Base-by-base conservation (phyloP, 1,140 invertebrate species). In the Neelides sp. region DNA sequence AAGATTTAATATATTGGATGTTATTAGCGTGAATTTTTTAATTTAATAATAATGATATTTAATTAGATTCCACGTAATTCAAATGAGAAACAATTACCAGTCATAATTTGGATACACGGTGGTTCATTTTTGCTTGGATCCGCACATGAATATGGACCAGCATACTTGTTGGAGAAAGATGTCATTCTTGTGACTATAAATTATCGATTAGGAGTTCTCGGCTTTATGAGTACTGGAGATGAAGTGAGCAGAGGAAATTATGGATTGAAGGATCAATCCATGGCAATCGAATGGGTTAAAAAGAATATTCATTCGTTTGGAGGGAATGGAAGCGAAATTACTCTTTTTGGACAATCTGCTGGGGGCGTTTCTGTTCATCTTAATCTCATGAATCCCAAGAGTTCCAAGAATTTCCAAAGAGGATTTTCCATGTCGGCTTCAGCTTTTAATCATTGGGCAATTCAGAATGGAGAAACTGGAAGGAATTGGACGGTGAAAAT, bases 211-310 rank as follows among this genome's bases (percentile, higher is more conserved):
- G 58, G 61, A 5, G 24, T 50, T 10, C 26, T 63, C 1, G 73
- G 90, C 26, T 95, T 95, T 69, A 69, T 96, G 1, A 89, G 86
- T 43, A 96, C 91, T 1, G 85, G 76, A 1, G 91, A 95, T 69
- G 77, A 84, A 52, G 85, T 89, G 64, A 89, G 88, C 7, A 85
- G 88, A 0, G 93, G 93, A 12, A 97, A 97, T 71, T 96, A 93
- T 71, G 93, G 92, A 7, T 79, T 97, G 58, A 71, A 92, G 47
- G 93, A 97, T 71, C 88, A 93, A 68, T 74, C 82, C 0, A 78
- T 85, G 77, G 90, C 90, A 0, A 65, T 97, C 13, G 75, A 80
- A 61, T 97, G 91, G 88, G 75, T 96, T 0, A 74, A 86, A 60
- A 83, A 92, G 47, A 94, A 94, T 67, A 88, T 94, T 24, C 74